A percentile compares a stretch with the other conserved stretches of the same genome.
These are phyloP conservation scores for Neosilurus hyrtlii DNA, from an alignment of 2,797 vertebrate genomes.

Conservation along the genomic window DNA sequence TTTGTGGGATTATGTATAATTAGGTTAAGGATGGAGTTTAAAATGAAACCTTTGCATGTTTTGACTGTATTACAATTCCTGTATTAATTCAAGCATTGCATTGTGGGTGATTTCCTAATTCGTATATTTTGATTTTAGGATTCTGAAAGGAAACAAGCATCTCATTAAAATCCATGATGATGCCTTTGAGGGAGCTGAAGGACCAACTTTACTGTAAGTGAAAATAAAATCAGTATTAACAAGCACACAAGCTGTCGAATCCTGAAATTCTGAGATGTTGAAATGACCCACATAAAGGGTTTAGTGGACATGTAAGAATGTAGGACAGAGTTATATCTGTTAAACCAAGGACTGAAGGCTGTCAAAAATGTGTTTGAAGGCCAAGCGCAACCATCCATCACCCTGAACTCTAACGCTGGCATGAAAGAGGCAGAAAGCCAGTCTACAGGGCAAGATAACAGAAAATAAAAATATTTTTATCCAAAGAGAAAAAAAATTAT, in stretches of 20 bases:
- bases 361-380: conserved; percentile 30
- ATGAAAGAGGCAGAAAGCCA: not conserved
- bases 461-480: not conserved
- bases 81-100: not conserved
- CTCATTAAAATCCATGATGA: conserved; percentile 78
- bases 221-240: not conserved
- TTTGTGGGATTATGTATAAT: conserved; percentile 1
- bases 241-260: not conserved
- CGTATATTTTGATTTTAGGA: conserved; percentile 64
- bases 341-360: conserved; percentile 24
- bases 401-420: conserved; percentile 29
- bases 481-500: not conserved
- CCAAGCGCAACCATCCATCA: conserved; percentile 2
- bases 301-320: not conserved
- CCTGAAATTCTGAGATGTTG: not conserved
- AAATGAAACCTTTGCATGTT: not conserved
- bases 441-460: conserved; percentile 3
- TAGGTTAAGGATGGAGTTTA: conserved; percentile 34
- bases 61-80: not conserved
- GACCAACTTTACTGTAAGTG: conserved; percentile 84
- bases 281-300: not conserved
- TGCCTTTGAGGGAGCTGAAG: conserved; percentile 80
- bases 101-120: not conserved
- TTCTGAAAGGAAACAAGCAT: conserved; percentile 80
- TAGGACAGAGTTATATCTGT: conserved; percentile 12